phyloP scores from a whole-genome alignment of 2,888 invertebrate species.

The Xanthorhoe spadicearia region DNA sequence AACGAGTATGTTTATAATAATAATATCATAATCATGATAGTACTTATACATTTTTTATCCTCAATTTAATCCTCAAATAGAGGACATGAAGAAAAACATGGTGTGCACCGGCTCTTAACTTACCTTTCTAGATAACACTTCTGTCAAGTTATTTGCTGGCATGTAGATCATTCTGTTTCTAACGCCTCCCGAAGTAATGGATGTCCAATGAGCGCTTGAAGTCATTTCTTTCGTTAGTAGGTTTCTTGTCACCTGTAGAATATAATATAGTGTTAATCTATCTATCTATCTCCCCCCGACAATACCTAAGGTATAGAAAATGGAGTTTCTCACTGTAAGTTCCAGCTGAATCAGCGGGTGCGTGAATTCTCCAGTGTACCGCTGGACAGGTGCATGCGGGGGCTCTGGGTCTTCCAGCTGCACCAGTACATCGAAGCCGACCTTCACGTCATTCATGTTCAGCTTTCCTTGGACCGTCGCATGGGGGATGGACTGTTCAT shows the following conservation, averaged over 20 bases:
- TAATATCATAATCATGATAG: no score
- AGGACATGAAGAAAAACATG: no score
- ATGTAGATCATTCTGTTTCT: slow-evolving; percentile 56
- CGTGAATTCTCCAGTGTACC: slow-evolving; percentile 56
- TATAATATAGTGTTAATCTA: no score
- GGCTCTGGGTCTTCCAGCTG: slow-evolving; percentile 39
- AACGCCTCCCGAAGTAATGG: slow-evolving; percentile 26
- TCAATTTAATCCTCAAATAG: no score
- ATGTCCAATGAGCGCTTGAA: fast-evolving
- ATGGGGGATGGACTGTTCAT: slow-evolving; percentile 33
- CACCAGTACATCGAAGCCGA: slow-evolving; percentile 63
- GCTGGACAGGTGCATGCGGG: slow-evolving; percentile 36
- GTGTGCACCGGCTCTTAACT: no score
- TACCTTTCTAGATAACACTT: slow-evolving; percentile 62
- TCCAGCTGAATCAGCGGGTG: slow-evolving; percentile 41
- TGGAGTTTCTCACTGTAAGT: slow-evolving; percentile 51
- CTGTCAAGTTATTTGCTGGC: slow-evolving; percentile 59
- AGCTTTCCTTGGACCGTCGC: slow-evolving; percentile 49
- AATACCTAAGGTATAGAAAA: not conserved
- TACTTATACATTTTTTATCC: no score
- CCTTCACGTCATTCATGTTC: slow-evolving; percentile 49
- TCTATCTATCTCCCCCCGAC: no score
- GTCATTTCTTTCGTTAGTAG: slow-evolving; percentile 49
- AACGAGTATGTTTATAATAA: no score
- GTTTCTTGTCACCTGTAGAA: slow-evolving; percentile 58